A percentile compares a stretch with the other conserved stretches of the same genome.
Evolutionary conservation across 92 coral and sea anemone species (phyloP).

Genomic region (Zoanthus sansibaricus): DNA sequence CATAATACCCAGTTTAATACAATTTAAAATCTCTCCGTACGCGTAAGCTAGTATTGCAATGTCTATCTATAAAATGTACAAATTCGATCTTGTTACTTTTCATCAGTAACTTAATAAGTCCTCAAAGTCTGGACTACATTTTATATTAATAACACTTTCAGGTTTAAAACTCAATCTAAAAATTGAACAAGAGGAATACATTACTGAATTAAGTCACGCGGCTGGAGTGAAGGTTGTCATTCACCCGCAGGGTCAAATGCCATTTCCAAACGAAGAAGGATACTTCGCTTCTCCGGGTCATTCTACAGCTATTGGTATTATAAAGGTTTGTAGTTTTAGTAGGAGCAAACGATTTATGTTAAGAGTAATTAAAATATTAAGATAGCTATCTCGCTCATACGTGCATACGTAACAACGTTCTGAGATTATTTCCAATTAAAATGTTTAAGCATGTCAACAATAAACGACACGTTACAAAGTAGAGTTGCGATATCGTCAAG

Average conservation of each 20-base stretch:
- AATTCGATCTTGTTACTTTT: neutral
- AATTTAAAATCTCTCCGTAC: too few species aligned
- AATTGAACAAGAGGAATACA: conserved; percentile 39
- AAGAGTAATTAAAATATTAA: too few species aligned
- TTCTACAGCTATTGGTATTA: conserved; percentile 32
- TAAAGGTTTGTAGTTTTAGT: conserved; percentile 5
- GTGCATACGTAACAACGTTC: too few species aligned
- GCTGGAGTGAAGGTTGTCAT: conserved; percentile 40
- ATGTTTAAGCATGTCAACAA: too few species aligned
- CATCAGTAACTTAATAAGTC: neutral
- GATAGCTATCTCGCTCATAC: too few species aligned
- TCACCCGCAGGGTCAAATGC: conserved; percentile 33
- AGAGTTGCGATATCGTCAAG: too few species aligned
- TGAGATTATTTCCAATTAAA: too few species aligned
- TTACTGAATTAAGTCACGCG: conserved; percentile 26
- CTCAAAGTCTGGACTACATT: neutral
- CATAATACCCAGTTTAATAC: too few species aligned
- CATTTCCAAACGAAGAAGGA: conserved; percentile 46
- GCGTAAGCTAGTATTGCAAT: too few species aligned
- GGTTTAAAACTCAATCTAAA: conserved; percentile 40
- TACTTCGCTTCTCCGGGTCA: conserved; percentile 33
- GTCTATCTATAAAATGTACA: too few species aligned
- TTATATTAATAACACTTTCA: neutral
- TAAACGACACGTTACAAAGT: too few species aligned
- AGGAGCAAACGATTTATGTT: too few species aligned